These are phyloP conservation scores for Nomada hirtipes DNA, from an alignment of 2,888 invertebrate species.

Conservation along the genomic window DNA sequence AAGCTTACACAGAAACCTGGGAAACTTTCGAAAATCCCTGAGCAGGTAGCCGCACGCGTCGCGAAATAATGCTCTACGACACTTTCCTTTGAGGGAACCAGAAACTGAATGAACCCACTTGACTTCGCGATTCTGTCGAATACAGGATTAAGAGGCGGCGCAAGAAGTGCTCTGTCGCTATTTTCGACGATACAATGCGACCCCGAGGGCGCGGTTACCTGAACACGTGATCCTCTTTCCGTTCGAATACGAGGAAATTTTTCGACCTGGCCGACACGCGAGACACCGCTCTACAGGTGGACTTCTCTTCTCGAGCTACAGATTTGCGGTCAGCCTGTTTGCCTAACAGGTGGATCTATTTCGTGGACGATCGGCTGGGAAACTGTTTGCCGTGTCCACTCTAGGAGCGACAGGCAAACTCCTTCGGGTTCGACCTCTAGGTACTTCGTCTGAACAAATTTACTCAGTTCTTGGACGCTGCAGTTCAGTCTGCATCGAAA, in stretches of 20 bases:
- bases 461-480: neutral
- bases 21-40: slow-evolving; percentile 5
- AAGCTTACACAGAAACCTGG: neutral
- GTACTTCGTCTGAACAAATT: slow-evolving; percentile 24
- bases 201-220: slow-evolving; percentile 63
- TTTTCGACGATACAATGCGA: slow-evolving; percentile 59
- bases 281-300: slow-evolving; percentile 70
- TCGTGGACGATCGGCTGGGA: slow-evolving; percentile 46
- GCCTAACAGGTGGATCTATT: slow-evolving; percentile 71
- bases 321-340: slow-evolving; percentile 70
- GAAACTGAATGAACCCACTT: slow-evolving; percentile 60
- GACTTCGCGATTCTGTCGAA: slow-evolving; percentile 62
- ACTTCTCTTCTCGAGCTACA: slow-evolving; percentile 53
- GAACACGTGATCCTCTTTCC: slow-evolving; percentile 64
- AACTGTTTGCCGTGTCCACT: slow-evolving; percentile 61
- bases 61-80: slow-evolving; percentile 1
- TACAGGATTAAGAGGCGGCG: slow-evolving; percentile 47
- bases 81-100: slow-evolving; percentile 32
- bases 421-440: slow-evolving; percentile 27
- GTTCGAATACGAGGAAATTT: slow-evolving; percentile 59
- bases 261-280: slow-evolving; percentile 53
- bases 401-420: slow-evolving; percentile 36
- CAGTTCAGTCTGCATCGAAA: neutral
- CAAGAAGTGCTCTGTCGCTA: slow-evolving; percentile 21
- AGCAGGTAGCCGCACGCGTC: slow-evolving; percentile 47